Conservation (phyloP, 2,888 invertebrate species). For the Eristalis arbustorum region DNA sequence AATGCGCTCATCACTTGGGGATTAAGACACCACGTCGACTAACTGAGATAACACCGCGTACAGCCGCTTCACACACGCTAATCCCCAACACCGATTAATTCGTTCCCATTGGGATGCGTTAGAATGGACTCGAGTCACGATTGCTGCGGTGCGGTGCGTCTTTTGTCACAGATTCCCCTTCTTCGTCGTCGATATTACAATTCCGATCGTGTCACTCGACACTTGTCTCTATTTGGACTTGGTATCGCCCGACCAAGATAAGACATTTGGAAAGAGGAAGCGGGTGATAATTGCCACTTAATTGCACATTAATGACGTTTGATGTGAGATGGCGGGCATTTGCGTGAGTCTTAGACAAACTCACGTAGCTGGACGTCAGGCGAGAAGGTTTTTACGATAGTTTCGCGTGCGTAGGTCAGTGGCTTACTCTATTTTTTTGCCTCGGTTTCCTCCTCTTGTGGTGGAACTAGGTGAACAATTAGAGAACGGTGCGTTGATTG, state of each 20-base stretch:
- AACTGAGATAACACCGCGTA: constrained; percentile 11
- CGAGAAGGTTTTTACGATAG: constrained; percentile 26
- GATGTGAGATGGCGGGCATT: background rate
- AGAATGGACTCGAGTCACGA: background rate
- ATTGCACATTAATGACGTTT: constrained; percentile 42
- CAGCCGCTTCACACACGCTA: background rate
- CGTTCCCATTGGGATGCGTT: constrained; percentile 1
- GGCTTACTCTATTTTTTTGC: constrained; percentile 3
- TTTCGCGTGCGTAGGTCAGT: constrained; percentile 57
- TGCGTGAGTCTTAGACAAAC: constrained; percentile 3
- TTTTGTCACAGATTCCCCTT: background rate
- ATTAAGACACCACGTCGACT: constrained; percentile 4
- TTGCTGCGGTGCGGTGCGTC: background rate
- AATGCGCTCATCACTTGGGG: constrained; percentile 8
- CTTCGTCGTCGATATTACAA: constrained; percentile 9
- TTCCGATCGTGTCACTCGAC: constrained; percentile 41
- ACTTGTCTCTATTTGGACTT: constrained; percentile 34
- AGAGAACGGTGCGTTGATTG: constrained; percentile 12
- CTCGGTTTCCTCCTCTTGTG: background rate
- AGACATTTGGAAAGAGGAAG: constrained; percentile 8
- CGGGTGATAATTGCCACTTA: constrained; percentile 56
- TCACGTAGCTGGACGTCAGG: constrained; percentile 2
- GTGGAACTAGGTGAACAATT: background rate
- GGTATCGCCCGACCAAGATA: constrained; percentile 9
- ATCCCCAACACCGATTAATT: background rate